Base-by-base conservation (phyloP, 2,888 invertebrate genomes). In the Melipona beecheii region DNA sequence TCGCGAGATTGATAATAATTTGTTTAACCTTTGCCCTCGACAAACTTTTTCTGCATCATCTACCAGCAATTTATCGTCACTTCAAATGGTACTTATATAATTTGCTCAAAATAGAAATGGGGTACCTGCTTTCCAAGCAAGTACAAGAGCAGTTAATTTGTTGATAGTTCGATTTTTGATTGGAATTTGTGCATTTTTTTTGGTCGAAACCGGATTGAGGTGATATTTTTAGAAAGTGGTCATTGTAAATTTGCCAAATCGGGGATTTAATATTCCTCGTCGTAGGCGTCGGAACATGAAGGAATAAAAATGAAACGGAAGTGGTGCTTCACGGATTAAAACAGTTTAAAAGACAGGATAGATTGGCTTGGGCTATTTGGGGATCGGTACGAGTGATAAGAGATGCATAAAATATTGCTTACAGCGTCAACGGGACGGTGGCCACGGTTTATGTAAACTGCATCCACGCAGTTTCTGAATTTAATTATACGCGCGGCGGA, bases 401-500 rank as follows among this genome's bases (percentile, higher is more conserved):
- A 21, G n/a, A 27, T 15, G 69, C 6, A 15, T 21, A 36, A 69
- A 54, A 69, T 31, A 69, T 69, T 43, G 65, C 43, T 43, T 69
- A 54, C 17, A 58, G 31, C 11, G 43, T 72, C 19, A 9, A 9
- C 17, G 21, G 27, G 60, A 4, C 2, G 4, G 50, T 27, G 50
- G 21, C 43, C 54, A 43, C 54, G 54, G 21, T 56, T 43, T 49
- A 43, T 24, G 49, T 49, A 49, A 72, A 58, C 58, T 72, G 58
- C 49, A n/a, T 72, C 60, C 60, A 60, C 27, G 21, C 49, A 72
- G 64, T 19, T 31, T 19, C 50, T 31, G 50, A 70, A 76, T 76
- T 70, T 76, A 62, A 70, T 76, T 62, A 69, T 69, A 62, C 52
- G 24, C 60, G 31, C 31, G 58, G 58, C 50, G 66, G 66, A 66